A percentile compares a stretch with the other conserved stretches of the same genome.
Evolutionary conservation across 2,888 invertebrate genomes (phyloP).

Genomic region (Drosophila formosana): DNA sequence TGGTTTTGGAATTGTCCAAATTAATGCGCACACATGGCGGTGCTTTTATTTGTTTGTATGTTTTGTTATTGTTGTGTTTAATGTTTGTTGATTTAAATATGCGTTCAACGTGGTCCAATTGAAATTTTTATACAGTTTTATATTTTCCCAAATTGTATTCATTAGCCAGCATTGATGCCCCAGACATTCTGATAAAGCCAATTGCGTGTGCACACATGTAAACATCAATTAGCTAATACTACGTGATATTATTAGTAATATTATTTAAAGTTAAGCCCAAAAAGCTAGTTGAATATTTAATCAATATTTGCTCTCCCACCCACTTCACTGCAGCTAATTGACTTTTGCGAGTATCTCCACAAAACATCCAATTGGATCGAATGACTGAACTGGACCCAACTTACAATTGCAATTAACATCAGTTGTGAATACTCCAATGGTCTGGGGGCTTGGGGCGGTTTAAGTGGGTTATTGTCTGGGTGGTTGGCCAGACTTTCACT

Average conservation of each 20-base stretch:
- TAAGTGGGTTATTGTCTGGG: not conserved
- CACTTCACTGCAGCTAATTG: conserved; percentile 19
- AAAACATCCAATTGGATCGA: conserved; percentile 23
- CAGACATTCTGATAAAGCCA: conserved; percentile 29
- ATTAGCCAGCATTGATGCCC: conserved; percentile 29
- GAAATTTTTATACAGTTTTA: conserved; percentile 28
- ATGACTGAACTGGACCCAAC: conserved; percentile 23
- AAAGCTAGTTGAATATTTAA: conserved; percentile 12
- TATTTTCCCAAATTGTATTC: conserved; percentile 26
- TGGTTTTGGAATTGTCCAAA: conserved; percentile 45
- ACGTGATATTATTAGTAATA: conserved; percentile 11
- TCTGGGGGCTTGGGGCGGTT: conserved; percentile 11
- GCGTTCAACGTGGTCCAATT: conserved; percentile 26
- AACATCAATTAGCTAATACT: conserved; percentile 37
- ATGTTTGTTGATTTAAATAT: conserved; percentile 39
- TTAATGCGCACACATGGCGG: conserved; percentile 52
- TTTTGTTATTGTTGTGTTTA: conserved; percentile 11
- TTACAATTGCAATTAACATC: conserved; percentile 50
- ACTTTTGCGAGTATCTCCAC: conserved; percentile 16
- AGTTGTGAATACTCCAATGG: conserved; percentile 17
- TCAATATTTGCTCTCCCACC: conserved; percentile 10
- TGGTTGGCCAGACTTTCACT: not conserved
- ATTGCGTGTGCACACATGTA: conserved; percentile 13
- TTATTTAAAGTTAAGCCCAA: conserved; percentile 7
- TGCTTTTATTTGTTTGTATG: conserved; percentile 12